These are phyloP conservation scores for Stichodactyla mertensii DNA, from an alignment of 64 coral and sea anemone genomes.

Conservation along the genomic window DNA sequence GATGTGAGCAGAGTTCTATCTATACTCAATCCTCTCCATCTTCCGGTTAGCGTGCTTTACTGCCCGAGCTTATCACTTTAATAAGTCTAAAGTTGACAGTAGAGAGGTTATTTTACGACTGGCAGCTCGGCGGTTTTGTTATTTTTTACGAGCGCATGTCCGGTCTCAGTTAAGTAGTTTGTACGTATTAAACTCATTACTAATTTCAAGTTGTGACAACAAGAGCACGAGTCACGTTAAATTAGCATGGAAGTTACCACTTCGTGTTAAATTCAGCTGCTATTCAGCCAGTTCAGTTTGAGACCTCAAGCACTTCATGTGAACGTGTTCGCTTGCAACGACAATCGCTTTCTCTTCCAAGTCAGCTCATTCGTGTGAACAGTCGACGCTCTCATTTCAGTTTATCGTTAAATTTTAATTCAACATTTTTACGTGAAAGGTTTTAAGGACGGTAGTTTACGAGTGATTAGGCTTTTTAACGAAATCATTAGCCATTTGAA, in stretches of 20 bases:
- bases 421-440: neutral
- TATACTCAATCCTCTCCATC: conserved; percentile 54
- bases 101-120: conserved; percentile 19
- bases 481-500: conserved; percentile 25
- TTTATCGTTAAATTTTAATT: neutral
- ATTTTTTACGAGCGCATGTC: conserved; percentile 21
- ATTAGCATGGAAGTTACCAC: conserved; percentile 30
- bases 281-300: neutral
- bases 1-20: neutral
- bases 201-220: conserved; percentile 34
- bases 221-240: conserved; percentile 19
- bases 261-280: conserved; percentile 27
- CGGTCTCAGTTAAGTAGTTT: conserved; percentile 25
- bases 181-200: conserved; percentile 28
- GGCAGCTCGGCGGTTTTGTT: conserved; percentile 11
- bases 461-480: conserved; percentile 16
- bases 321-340: neutral
- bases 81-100: conserved; percentile 27
- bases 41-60: conserved; percentile 15
- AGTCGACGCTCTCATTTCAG: neutral
- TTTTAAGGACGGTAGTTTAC: conserved; percentile 17
- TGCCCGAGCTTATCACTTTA: conserved; percentile 14
- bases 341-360: neutral
- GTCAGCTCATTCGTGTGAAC: neutral
- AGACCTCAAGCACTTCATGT: neutral